Evolutionary conservation across 23 tunicate species (phyloP), one percentile per base, ranked within the genome.

Genomic region (Diplosoma virens): DNA sequence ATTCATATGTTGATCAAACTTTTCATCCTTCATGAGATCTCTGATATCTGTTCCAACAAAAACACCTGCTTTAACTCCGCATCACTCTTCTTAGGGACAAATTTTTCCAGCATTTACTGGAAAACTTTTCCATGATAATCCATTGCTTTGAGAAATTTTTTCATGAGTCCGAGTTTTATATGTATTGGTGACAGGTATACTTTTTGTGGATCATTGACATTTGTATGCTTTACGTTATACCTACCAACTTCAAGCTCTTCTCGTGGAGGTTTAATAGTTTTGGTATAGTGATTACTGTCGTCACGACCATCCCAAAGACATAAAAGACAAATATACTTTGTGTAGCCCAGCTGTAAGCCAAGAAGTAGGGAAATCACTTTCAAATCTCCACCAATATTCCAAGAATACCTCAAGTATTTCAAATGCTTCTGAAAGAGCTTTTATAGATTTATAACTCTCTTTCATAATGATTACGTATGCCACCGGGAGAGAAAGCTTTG

Each of bases 261-360:
- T 59, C 71, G 70, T 16, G 71, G 69, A 16, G 32, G 69, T 70
- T 70, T 58, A 76, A 76, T 31, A 11, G 27, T 76, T 18, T 9
- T 18, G 20, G 81, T 22, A 34, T 58, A 76, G 53, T 76, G 81
- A 59, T 59, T 76, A 37, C 70, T 76, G 71, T 72, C 78, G 16
- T 72, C 34, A 21, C 81, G 81, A 59, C 81, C 33, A 33, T 76
- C 69, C 71, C 81, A 76, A 32, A 76, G 81, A 37, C 81, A 76
- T n/a, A 58, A 76, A 29, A 76, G 59, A 29, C 69, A 76, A 69
- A 76, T 76, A 54, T 76, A 3, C 50, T 59, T 58, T 71, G 77
- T 71, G 30, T 68, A 68, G 37, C 61, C 78, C 61, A 72, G 25
- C 61, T 72, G 78, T 54, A 76, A 32, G 21, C 69, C 52, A 33